These are phyloP conservation scores for Erithacus rubecula DNA, from an alignment of 2,797 vertebrate species.

Conservation along the genomic window DNA sequence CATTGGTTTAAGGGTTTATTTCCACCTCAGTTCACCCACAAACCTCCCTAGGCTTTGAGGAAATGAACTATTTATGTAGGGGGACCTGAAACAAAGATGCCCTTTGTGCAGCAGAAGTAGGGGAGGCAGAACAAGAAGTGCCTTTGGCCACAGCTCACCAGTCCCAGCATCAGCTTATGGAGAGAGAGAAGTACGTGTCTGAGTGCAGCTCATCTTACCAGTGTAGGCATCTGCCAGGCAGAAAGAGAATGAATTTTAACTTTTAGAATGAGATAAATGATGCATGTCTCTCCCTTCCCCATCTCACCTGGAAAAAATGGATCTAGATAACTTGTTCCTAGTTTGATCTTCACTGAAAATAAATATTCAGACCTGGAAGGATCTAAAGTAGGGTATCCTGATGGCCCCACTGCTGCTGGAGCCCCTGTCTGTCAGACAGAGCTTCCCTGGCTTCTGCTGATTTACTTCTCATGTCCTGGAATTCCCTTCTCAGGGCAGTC, in stretches of 20 bases:
- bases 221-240: background rate
- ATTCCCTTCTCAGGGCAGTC: background rate
- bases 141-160: background rate
- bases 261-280: background rate
- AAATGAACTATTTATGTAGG: background rate
- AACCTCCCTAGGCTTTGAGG: background rate
- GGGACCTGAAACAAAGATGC: background rate
- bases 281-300: background rate
- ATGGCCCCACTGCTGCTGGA: background rate
- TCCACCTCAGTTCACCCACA: background rate
- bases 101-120: background rate
- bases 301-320: background rate
- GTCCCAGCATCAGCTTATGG: background rate
- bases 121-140: background rate
- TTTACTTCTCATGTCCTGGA: background rate
- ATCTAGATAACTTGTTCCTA: background rate
- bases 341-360: background rate
- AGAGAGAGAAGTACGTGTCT: background rate
- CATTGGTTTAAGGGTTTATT: background rate
- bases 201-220: background rate
- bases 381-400: background rate
- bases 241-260: background rate
- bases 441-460: accelerated
- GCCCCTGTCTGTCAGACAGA: background rate
- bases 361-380: background rate